A percentile compares a stretch with the other conserved stretches of the same genome.
Evolutionary conservation across 2,113 vertebrate species (phyloP).

Genomic region (Tragelaphus imberbis): DNA sequence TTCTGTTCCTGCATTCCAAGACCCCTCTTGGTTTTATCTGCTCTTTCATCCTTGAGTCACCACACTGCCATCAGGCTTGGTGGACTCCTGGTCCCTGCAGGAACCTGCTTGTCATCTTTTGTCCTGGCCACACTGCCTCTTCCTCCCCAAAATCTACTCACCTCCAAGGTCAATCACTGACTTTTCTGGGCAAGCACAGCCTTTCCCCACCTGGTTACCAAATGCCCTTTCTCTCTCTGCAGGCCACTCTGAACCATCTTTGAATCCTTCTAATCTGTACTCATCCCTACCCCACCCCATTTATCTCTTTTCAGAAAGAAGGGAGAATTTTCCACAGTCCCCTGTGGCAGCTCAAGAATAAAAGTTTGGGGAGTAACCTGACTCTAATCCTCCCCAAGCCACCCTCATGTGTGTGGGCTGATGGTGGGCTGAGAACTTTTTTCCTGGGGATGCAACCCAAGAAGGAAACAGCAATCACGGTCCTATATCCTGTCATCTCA

Average conservation of each 20-base stretch:
- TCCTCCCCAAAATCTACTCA: not conserved
- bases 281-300: not conserved
- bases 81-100: not conserved
- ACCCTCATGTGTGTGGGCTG: fast-evolving
- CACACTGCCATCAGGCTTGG: not conserved
- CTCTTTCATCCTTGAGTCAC: not conserved
- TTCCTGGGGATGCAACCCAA: not conserved
- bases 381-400: not conserved
- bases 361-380: not conserved
- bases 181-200: not conserved
- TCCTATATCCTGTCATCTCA: not conserved
- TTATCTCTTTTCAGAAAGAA: not conserved
- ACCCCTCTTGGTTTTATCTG: not conserved
- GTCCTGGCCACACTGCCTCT: not conserved
- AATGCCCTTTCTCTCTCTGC: not conserved
- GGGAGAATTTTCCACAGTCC: not conserved
- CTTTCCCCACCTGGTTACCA: not conserved
- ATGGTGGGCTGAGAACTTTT: not conserved
- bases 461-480: not conserved
- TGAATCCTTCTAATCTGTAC: not conserved
- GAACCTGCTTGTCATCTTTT: not conserved
- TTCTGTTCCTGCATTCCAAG: not conserved
- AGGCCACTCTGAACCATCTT: not conserved
- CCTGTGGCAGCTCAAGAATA: not conserved
- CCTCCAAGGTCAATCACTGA: too few relatives aligned